Conservation (phyloP, 2,888 invertebrate genomes). For the Sepiola atlantica region DNA sequence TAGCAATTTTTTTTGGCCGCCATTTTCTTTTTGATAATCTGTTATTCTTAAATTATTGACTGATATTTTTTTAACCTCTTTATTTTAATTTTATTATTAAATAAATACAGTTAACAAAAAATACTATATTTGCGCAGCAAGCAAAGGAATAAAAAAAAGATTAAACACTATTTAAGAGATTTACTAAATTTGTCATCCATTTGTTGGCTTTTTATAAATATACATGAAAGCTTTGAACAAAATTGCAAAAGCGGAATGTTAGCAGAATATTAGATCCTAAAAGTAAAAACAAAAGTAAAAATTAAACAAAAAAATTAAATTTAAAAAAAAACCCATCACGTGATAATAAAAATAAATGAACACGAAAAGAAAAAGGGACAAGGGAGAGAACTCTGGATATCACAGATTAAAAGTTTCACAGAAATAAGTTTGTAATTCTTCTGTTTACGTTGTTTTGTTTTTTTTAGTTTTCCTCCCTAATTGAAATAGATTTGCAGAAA, state of each 20-base stretch:
- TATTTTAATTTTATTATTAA: no score
- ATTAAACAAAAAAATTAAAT: background rate
- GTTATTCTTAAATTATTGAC: no score
- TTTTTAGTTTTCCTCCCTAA: background rate
- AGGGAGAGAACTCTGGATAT: constrained; percentile 15
- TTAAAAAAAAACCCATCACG: background rate
- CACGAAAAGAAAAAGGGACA: background rate
- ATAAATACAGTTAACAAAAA: no score
- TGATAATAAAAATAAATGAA: background rate
- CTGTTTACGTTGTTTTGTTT: background rate
- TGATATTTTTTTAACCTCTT: no score
- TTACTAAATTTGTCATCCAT: background rate
- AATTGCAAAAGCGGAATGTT: constrained; percentile 8
- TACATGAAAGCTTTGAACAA: background rate
- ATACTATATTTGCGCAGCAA: no score
- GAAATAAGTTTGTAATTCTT: background rate
- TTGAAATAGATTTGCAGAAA: constrained; percentile 24
- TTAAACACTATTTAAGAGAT: background rate
- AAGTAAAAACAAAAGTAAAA: background rate
- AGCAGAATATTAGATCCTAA: background rate
- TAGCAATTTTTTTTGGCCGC: no score
- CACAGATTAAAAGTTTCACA: constrained; percentile 13
- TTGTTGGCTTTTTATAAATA: background rate
- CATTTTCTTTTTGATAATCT: no score
- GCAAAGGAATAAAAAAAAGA: no score